Evolutionary conservation across 2,888 invertebrate species (phyloP).

Genomic region (Drosophila melanosoma): DNA sequence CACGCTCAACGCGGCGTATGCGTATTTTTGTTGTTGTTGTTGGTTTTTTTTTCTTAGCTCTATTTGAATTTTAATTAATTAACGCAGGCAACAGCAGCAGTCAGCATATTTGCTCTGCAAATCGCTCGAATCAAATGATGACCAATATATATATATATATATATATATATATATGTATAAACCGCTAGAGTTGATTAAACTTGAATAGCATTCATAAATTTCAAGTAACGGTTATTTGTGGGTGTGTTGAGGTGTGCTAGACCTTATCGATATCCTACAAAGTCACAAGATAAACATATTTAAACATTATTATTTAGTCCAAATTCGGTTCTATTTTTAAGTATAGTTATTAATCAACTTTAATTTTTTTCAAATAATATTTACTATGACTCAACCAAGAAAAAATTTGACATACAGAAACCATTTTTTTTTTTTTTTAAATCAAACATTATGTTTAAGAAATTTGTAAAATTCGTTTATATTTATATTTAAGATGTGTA

Average conservation of each 20-base stretch:
- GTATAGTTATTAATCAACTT: too few species aligned
- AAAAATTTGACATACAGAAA: too few species aligned
- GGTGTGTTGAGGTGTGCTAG: background rate
- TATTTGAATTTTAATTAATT: constrained; percentile 57
- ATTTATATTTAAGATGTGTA: too few species aligned
- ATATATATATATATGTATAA: background rate
- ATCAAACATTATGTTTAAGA: too few species aligned
- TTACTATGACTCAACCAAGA: too few species aligned
- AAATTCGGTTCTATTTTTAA: too few species aligned
- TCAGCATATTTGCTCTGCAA: constrained; percentile 55
- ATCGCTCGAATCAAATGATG: constrained; percentile 26
- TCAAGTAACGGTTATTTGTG: background rate
- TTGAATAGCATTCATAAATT: constrained; percentile 9
- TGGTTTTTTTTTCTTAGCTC: background rate
- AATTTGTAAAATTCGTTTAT: too few species aligned
- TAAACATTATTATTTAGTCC: too few species aligned
- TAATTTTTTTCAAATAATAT: too few species aligned
- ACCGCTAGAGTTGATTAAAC: constrained; percentile 37
- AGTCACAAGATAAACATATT: background rate
- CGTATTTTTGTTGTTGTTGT: constrained; percentile 37
- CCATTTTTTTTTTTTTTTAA: too few species aligned
- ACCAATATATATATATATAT: background rate
- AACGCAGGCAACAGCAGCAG: constrained; percentile 28
- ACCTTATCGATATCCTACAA: constrained; percentile 16
- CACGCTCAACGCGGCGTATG: constrained; percentile 60